These are phyloP conservation scores for Steinernema carpocapsae DNA, from an alignment of 2,888 invertebrate genomes.

Conservation along the genomic window DNA sequence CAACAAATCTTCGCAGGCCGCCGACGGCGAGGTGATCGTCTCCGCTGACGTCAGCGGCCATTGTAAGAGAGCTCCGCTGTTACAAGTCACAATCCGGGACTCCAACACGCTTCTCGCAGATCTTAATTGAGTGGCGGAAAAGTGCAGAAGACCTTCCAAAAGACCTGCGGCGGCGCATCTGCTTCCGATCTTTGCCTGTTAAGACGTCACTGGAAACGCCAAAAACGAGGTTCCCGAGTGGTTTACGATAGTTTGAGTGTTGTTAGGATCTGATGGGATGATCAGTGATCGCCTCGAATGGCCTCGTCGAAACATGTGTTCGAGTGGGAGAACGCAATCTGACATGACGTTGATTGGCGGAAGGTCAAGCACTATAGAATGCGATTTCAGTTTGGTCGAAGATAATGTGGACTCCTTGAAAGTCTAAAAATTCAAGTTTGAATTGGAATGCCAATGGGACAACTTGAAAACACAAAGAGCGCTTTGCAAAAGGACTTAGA, in stretches of 20 bases:
- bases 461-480: too few species aligned
- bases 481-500: too few species aligned
- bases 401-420: too few species aligned
- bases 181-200: constrained; percentile 1
- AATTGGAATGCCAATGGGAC: too few species aligned
- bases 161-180: background rate
- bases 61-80: too few species aligned
- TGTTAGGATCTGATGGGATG: background rate
- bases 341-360: background rate
- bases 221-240: background rate
- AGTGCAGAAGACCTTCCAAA: background rate
- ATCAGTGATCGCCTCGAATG: background rate
- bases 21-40: background rate
- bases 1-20: too few species aligned
- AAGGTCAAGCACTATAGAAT: background rate
- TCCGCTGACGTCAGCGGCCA: background rate
- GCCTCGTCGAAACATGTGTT: background rate
- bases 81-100: too few species aligned
- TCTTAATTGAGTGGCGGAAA: background rate
- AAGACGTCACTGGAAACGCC: constrained; percentile 7
- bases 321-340: background rate
- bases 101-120: too few species aligned
- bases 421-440: too few species aligned
- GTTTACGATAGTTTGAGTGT: background rate
- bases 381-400: background rate